Evolutionary conservation across 2,888 invertebrate genomes (phyloP), one percentile per base, ranked within the genome.

Genomic region (Psylliodes chrysocephalus): DNA sequence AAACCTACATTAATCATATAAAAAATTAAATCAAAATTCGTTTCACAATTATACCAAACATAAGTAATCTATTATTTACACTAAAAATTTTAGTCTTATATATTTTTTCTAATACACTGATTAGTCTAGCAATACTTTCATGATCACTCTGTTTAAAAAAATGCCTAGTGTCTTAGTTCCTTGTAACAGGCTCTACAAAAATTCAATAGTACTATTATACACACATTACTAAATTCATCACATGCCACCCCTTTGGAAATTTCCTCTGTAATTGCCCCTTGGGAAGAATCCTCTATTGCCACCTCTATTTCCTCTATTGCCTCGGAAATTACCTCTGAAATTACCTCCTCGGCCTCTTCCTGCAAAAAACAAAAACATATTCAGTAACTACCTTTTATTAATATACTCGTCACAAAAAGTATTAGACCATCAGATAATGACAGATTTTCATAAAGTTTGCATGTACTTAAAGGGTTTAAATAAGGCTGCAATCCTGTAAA

Each of bases 191-290:
- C 10, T 46, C 22, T 46, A 46, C 8, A 46, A 22, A 19, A 53
- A 38, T 38, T 38, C 38, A 53, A 54, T 25, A 42, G 17, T 12
- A 2, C n/a, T 14, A 12, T 12, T 22, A 46, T 12, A 54, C 25
- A 55, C 22, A 56, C 30, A 44, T 42, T 7, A 19, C 12, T 33
- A 44, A 30, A 7, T 44, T 38, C 61, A 60, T 71, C 71, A 68
- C 46, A 66, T 67, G 28, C 65, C 69, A 40, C 71, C 68, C 51
- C 57, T 47, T 22, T 68, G 44, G 47, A 63, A 67, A 14, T 69
- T 69, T 42, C 73, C 67, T 33, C 66, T 61, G 54, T 64, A 64
- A 47, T 65, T 65, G 4, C 65, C 65, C 33, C 65, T 59, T n/a
- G n/a, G n/a, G 18, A 54, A 57, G 35, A 68, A 65, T 15, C 64